Evolutionary conservation across 2,888 invertebrate species (phyloP).

Genomic region (Deroplatys truncata): DNA sequence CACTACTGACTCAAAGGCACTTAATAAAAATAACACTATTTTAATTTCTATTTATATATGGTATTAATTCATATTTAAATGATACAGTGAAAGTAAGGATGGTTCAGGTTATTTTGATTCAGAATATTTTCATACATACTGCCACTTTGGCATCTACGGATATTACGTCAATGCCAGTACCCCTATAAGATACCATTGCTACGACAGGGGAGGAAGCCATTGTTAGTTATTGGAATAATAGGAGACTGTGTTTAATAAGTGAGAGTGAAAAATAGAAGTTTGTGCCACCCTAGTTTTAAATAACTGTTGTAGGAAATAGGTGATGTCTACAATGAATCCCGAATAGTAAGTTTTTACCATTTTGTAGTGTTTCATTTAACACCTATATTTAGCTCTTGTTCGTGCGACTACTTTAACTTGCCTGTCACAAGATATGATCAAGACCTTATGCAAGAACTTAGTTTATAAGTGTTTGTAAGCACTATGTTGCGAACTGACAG

Average conservation of each 20-base stretch:
- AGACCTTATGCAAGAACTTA: too few species aligned
- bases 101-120: not conserved
- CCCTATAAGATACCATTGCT: slow-evolving; percentile 32
- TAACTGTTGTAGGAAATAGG: slow-evolving; percentile 17
- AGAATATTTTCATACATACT: slow-evolving; percentile 15
- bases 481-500: too few species aligned
- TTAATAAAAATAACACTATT: too few species aligned
- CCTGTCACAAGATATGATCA: too few species aligned
- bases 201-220: slow-evolving; percentile 30
- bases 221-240: slow-evolving; percentile 24
- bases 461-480: too few species aligned
- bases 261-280: not conserved
- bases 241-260: not conserved
- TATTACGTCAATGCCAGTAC: slow-evolving; percentile 33
- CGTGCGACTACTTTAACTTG: not conserved
- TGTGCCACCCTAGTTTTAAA: not conserved
- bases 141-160: slow-evolving; percentile 32
- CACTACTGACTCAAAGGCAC: too few species aligned
- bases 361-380: not conserved
- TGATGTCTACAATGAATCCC: slow-evolving; percentile 61
- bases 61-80: too few species aligned
- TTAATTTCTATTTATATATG: too few species aligned
- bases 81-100: too few species aligned
- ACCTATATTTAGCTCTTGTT: not conserved
- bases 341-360: slow-evolving; percentile 70